phyloP scores from a whole-genome alignment of 1,140 invertebrate species.

The Papilio dardanus region DNA sequence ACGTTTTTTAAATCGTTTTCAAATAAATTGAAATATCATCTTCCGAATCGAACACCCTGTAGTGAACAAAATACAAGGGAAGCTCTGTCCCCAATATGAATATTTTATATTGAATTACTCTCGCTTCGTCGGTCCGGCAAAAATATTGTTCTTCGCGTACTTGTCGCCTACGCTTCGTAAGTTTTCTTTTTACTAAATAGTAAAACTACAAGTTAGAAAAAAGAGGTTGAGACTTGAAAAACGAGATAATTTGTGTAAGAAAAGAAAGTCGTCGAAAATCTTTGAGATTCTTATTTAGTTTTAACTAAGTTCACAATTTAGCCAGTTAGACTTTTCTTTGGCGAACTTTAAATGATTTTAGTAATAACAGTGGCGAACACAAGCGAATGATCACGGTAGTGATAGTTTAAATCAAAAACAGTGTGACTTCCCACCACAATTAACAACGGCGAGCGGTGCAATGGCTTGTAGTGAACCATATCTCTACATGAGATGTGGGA shows the following conservation, averaged over 20 bases:
- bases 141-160: conserved; percentile 79
- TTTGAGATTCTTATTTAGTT: too few species aligned
- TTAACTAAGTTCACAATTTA: too few species aligned
- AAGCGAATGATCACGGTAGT: background rate
- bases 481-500: conserved; percentile 63
- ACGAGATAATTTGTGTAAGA: too few species aligned
- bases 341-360: too few species aligned
- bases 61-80: conserved; percentile 53
- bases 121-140: conserved; percentile 72
- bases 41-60: conserved; percentile 50
- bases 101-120: conserved; percentile 81
- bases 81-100: conserved; percentile 76
- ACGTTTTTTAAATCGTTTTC: too few species aligned
- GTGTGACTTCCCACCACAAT: conserved; percentile 63
- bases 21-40: conserved; percentile 17
- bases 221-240: background rate
- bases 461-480: conserved; percentile 48
- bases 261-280: too few species aligned
- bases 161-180: conserved; percentile 62
- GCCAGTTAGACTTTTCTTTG: too few species aligned
- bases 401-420: conserved; percentile 11
- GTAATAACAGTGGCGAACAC: too few species aligned
- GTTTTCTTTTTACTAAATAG: conserved; percentile 47
- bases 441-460: conserved; percentile 55
- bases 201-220: background rate